A percentile compares a stretch with the other conserved stretches of the same genome.
These are phyloP conservation scores for Forpus xanthops DNA, from an alignment of 2,797 vertebrate genomes.

Conservation along the genomic window DNA sequence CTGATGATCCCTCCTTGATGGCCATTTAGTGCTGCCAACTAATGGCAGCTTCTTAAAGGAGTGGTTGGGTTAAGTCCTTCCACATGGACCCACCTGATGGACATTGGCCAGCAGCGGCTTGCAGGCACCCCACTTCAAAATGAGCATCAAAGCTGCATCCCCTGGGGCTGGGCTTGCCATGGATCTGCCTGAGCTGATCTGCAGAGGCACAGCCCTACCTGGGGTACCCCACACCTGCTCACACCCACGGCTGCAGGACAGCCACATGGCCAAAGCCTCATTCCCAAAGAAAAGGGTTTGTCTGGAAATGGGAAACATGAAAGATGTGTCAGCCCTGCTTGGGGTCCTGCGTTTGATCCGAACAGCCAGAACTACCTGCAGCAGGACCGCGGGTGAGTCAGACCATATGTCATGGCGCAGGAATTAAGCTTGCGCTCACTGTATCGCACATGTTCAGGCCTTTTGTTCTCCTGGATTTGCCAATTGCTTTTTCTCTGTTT, in stretches of 20 bases:
- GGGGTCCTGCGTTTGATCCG: accelerated
- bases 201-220: background rate
- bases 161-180: background rate
- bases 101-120: background rate
- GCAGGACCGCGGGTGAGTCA: background rate
- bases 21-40: background rate
- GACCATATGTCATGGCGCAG: accelerated
- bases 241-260: background rate
- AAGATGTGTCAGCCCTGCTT: background rate
- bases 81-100: background rate
- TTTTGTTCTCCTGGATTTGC: background rate
- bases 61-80: background rate
- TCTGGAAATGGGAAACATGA: background rate
- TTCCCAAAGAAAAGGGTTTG: background rate
- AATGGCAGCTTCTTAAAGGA: background rate
- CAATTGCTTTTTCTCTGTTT: background rate
- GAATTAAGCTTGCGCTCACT: background rate
- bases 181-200: background rate
- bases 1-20: background rate
- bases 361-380: background rate
- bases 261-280: background rate
- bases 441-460: background rate
- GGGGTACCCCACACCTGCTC: background rate
- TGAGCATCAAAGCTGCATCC: background rate
- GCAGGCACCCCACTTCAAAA: background rate